These are phyloP conservation scores for Bacillus rossius DNA, from an alignment of 1,140 invertebrate genomes.

Conservation along the genomic window DNA sequence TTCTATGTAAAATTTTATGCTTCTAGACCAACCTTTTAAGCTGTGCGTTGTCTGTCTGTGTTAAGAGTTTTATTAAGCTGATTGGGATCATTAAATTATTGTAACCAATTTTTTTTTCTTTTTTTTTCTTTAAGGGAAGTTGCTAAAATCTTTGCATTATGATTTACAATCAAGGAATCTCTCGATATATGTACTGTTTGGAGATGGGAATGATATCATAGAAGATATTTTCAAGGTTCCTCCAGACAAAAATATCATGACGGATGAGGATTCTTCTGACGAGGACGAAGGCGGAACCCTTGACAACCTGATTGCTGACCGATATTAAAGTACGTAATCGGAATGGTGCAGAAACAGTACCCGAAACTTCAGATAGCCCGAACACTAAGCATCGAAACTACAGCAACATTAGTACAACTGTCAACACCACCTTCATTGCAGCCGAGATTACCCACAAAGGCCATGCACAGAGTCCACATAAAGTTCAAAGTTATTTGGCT, in stretches of 20 bases:
- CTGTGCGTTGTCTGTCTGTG: too few relatives aligned
- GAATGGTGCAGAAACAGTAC: not conserved
- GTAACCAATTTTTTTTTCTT: too few relatives aligned
- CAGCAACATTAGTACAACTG: too few relatives aligned
- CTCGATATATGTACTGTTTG: constrained; percentile 20
- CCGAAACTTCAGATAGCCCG: not conserved
- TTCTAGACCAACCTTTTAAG: too few relatives aligned
- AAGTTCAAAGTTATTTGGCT: too few relatives aligned
- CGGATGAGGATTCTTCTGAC: constrained; percentile 24
- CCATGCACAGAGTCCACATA: too few relatives aligned
- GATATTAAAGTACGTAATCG: not conserved
- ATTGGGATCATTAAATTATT: too few relatives aligned
- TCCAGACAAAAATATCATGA: constrained; percentile 21
- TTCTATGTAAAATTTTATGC: too few relatives aligned
- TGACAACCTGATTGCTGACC: constrained; percentile 18
- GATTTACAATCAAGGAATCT: constrained; percentile 8
- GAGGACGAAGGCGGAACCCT: constrained; percentile 18
- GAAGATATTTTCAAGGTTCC: constrained; percentile 26
- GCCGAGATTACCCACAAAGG: too few relatives aligned
- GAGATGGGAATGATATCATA: constrained; percentile 26
- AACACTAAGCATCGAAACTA: too few relatives aligned
- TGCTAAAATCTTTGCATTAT: not conserved
- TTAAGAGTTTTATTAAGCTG: too few relatives aligned
- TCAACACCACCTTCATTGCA: too few relatives aligned
- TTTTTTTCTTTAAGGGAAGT: not conserved